These are phyloP conservation scores for Nineta flava DNA, from an alignment of 2,888 invertebrate genomes.

Conservation along the genomic window DNA sequence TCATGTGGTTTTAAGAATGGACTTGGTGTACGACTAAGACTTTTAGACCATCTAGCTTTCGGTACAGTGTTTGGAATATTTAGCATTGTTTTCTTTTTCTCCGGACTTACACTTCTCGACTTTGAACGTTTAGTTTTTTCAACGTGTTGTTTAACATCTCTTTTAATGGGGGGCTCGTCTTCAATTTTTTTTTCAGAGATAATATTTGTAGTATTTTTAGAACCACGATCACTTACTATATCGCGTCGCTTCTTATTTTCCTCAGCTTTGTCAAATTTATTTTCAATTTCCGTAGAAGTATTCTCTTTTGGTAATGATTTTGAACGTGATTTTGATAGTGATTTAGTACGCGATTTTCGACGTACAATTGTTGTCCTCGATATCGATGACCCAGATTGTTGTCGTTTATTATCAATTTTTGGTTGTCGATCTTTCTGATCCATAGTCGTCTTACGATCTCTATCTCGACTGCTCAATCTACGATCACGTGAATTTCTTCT, in stretches of 20 bases:
- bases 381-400: not conserved
- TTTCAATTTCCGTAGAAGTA: conserved; percentile 6
- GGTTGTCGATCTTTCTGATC: not conserved
- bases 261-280: conserved; percentile 13
- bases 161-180: conserved; percentile 6
- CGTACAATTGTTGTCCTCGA: not conserved
- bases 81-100: conserved; percentile 17
- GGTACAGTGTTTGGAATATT: conserved; percentile 27
- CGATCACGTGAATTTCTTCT: conserved; percentile 4
- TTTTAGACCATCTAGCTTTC: conserved; percentile 42
- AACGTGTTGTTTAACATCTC: conserved; percentile 12
- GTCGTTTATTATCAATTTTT: not conserved
- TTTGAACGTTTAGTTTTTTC: conserved; percentile 20
- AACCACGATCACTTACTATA: conserved; percentile 10
- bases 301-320: conserved; percentile 1
- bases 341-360: conserved; percentile 1
- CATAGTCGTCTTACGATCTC: not conserved
- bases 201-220: conserved; percentile 14
- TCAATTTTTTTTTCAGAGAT: conserved; percentile 14
- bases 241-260: conserved; percentile 14
- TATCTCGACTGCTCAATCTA: conserved; percentile 2
- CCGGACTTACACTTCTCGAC: conserved; percentile 24
- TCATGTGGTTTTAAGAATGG: conserved; percentile 61
- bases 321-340: not conserved
- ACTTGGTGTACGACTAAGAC: conserved; percentile 72